Base-by-base conservation (phyloP, 2,113 vertebrate genomes). In the Camelus dromedarius region DNA sequence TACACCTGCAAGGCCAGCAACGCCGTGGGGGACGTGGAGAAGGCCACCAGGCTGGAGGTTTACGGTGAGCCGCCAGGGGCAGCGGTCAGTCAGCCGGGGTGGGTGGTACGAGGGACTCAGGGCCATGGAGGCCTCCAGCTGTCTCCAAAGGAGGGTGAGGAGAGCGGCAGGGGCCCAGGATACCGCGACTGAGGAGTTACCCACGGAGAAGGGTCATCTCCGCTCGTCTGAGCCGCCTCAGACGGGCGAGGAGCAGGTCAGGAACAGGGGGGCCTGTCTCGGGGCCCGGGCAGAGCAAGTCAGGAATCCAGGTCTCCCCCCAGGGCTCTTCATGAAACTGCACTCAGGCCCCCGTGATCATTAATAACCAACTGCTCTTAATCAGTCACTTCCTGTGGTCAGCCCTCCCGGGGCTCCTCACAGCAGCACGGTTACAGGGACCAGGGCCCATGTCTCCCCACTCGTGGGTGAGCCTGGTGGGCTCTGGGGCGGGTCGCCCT, bases 1-100 rank as follows among this genome's bases (percentile, higher is more conserved):
- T 99, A 99, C 89, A 99, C 99, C 81, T 99, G 99, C 98, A 97
- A 96, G 50, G 99, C 99, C 96, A 98, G 98, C 38, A 99, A 99
- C 60, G 80, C 98, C 0, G 99, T 98, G 0, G 99, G 99, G 35
- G 97, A 97, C 0, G 87, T 98, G 0, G 97, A 98, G 75, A 99
- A 98, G 83, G 98, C 98, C 58, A 98, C 97, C 73, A 92, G 82
- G 81, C 96, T 98, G 95, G 91, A 97, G 48, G 98, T 98, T 2
- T 98, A 98, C 0, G 96, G 98, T 98, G 97, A 93, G 98, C 1
- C 8, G 8, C 46, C 52, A 4, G 56, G 18, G 56, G 81, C 14
- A 1, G 11, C 0, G 52, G 66, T 1, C 66, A 6, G 66, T 1
- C 66, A 6, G 67, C 62, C 8, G 28, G 64, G 6, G 7, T 6